Conservation (phyloP, 2,888 invertebrate species). For the Nephrotoma guestfalica region DNA sequence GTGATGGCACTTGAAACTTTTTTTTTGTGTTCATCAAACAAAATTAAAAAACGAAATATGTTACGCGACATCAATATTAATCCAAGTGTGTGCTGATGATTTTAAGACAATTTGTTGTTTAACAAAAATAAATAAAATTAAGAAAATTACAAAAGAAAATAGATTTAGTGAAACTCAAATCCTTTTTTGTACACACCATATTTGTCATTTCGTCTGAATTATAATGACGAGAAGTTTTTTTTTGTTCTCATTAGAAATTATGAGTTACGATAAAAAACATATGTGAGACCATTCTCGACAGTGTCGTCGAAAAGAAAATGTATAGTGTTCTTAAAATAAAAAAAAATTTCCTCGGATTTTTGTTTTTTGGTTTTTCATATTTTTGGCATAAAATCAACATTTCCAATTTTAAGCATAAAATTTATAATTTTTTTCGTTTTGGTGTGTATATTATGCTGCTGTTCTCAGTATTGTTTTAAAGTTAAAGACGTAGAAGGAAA, state of each 20-base stretch:
- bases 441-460: background rate
- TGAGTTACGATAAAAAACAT: background rate
- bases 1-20: background rate
- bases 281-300: background rate
- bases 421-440: background rate
- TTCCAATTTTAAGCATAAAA: background rate
- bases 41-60: background rate
- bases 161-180: background rate
- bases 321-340: background rate
- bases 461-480: background rate
- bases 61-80: slow-evolving; percentile 4
- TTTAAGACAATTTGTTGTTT: background rate
- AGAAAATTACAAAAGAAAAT: background rate
- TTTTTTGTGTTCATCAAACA: background rate
- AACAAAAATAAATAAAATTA: background rate
- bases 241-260: background rate
- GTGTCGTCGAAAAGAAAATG: background rate
- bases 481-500: background rate
- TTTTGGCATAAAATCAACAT: background rate
- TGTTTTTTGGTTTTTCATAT: background rate
- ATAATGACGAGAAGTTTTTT: background rate
- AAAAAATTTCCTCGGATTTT: background rate
- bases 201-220: background rate
- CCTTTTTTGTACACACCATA: background rate
- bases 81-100: background rate